Base-by-base conservation (phyloP, 1,140 invertebrate species). In the Palaemon carinicauda region DNA sequence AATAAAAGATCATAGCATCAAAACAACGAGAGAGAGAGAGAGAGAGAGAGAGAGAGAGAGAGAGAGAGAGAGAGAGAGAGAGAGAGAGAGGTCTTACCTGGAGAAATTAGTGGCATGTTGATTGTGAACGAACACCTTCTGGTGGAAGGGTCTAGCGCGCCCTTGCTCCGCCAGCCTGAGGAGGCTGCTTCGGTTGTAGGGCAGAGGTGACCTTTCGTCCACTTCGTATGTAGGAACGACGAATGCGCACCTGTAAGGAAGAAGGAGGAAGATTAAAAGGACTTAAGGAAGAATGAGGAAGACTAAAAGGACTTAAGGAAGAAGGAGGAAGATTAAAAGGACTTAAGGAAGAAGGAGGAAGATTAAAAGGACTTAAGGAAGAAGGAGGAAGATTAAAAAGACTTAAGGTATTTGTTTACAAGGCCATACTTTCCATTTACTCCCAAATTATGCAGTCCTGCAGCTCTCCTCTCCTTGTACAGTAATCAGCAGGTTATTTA, bases 141-240 rank as follows among this genome's bases (percentile, higher is more conserved):
- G 94, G 91, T 98, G 97, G 91, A 98, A 98, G 0, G 97, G 97
- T 90, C 96, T 94, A 0, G 97, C 96, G 7, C 96, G 91, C 21
- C 95, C 95, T 89, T 95, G 95, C 80, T 93, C 94, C 2, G 95
- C 95, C 31, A 97, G 91, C 77, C 95, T 92, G 14, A 97, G 90
- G 1, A 98, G 91, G 53, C 95, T 95, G 1, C 93, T 93, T 91
- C 98, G 97, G 88, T 95, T 96, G 4, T 92, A 91, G 0, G 97
- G 97, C 90, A 97, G 96, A 1, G 93, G 92, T 1, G 96, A 94
- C 50, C 94, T 92, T 27, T 94, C 93, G 89, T 96, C 95, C 77
- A 97, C 92, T 92, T 98, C 97, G 91, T 97, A 98, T 0, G 96
- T 97, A 0, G 98, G 97, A 82, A 98, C 95, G 3, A 99, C 97